Percentiles rank a stretch among this genome's conserved stretches.
Evolutionary conservation across 2,797 vertebrate genomes (phyloP).

Genomic region (Poecilia picta): DNA sequence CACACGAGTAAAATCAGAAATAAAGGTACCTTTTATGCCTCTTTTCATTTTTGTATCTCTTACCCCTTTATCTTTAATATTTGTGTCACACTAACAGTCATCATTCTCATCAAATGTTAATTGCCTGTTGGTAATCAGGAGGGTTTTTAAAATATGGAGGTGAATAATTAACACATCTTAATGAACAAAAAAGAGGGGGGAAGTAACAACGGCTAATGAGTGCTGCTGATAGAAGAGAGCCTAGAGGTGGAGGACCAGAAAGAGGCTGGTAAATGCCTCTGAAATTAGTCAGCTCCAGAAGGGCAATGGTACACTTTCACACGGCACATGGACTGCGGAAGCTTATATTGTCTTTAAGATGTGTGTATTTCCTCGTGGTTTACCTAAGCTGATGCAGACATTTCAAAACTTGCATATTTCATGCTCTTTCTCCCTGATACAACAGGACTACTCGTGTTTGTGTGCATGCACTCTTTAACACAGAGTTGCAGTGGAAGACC

Average conservation of each 20-base stretch:
- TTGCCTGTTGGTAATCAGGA: conserved; percentile 75
- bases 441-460: conserved; percentile 31
- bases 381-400: neutral
- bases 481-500: conserved; percentile 66
- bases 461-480: conserved; percentile 31
- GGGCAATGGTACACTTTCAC: conserved; percentile 58
- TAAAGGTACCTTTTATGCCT: conserved; percentile 37
- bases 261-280: conserved; percentile 79
- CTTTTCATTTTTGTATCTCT: conserved; percentile 8
- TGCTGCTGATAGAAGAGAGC: conserved; percentile 74
- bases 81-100: conserved; percentile 63
- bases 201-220: conserved; percentile 77
- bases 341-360: conserved; percentile 32
- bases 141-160: conserved; percentile 76
- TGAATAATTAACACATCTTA: conserved; percentile 85
- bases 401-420: conserved; percentile 4
- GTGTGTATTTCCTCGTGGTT: neutral
- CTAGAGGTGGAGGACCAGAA: conserved; percentile 78
- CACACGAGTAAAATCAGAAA: conserved; percentile 58
- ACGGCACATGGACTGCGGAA: conserved; percentile 24
- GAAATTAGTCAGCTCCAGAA: conserved; percentile 69
- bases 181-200: conserved; percentile 79
- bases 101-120: conserved; percentile 79
- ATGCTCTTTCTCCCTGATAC: neutral
- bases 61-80: conserved; percentile 56